Evolutionary conservation across 2,888 invertebrate genomes (phyloP).

Genomic region (Heliconius ismenius): DNA sequence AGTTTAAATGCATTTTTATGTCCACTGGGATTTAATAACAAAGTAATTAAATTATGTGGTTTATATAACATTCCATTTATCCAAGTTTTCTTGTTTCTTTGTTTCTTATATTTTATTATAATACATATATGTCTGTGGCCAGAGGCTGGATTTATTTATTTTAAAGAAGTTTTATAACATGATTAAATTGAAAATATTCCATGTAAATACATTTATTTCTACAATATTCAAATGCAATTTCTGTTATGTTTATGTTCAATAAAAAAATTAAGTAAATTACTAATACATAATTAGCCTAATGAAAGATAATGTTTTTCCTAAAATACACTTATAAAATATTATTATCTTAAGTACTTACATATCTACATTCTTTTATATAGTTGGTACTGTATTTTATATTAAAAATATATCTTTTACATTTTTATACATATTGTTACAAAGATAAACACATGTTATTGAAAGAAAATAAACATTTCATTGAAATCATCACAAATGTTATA

Average conservation of each 20-base stretch:
- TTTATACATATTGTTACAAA: constrained; percentile 5
- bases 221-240: background rate
- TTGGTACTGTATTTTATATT: constrained; percentile 6
- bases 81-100: no score
- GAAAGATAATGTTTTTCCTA: background rate
- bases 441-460: background rate
- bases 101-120: constrained; percentile 16
- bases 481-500: background rate
- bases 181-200: background rate
- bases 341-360: constrained; percentile 12
- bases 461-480: background rate
- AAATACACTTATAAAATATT: background rate
- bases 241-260: background rate
- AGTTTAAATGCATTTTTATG: constrained; percentile 25
- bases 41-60: constrained; percentile 15
- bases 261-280: constrained; percentile 1
- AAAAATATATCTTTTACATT: background rate
- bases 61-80: constrained; percentile 39
- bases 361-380: background rate
- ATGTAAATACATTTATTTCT: background rate
- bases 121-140: background rate
- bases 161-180: constrained; percentile 1
- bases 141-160: background rate
- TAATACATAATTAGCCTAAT: background rate
- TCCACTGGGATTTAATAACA: constrained; percentile 7